Conservation (phyloP, 2,113 vertebrate species). For the Eleginops maclovinus region DNA sequence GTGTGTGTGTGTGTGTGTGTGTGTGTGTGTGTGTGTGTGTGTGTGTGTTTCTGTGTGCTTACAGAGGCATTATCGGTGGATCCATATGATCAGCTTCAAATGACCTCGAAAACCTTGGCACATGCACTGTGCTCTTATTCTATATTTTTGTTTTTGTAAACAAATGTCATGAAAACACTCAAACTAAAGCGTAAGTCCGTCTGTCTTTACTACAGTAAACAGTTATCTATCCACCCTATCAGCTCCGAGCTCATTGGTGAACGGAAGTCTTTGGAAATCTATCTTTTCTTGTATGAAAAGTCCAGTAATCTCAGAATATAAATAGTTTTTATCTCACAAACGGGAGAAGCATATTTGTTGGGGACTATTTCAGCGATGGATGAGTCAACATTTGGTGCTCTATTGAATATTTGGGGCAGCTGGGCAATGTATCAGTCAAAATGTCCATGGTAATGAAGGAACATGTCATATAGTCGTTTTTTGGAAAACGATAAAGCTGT, state of each 20-base stretch:
- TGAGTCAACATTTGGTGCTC: conserved; percentile 6
- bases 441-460: background rate
- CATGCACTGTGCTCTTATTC: background rate
- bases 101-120: conserved; percentile 16
- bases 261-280: background rate
- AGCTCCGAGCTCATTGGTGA: background rate
- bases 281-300: background rate
- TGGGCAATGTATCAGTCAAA: background rate
- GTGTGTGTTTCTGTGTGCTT: background rate
- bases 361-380: conserved; percentile 9
- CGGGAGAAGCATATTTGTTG: background rate
- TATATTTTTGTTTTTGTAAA: background rate
- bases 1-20: background rate
- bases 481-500: background rate
- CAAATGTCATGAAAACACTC: background rate
- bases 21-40: conserved; percentile 1
- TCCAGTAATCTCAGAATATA: background rate
- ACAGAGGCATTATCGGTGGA: background rate
- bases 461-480: background rate
- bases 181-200: background rate
- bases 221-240: background rate
- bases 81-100: background rate
- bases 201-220: background rate
- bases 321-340: background rate
- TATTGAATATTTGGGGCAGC: conserved; percentile 2